Percentiles rank a stretch among this genome's conserved stretches.
These are phyloP conservation scores for Hypocryptadius cinnamomeus DNA, from an alignment of 2,113 vertebrate genomes.

Conservation along the genomic window DNA sequence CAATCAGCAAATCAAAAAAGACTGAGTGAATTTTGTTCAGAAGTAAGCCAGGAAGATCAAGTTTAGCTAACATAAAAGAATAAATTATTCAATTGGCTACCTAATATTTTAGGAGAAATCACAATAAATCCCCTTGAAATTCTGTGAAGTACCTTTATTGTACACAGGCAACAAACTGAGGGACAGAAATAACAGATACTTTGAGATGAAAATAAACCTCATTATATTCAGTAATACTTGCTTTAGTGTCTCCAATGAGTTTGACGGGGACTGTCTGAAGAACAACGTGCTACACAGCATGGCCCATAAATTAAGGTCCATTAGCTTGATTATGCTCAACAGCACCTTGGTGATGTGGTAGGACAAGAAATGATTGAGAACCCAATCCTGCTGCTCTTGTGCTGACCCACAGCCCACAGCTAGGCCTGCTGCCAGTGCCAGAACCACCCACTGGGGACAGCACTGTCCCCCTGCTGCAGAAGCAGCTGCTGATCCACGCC, in stretches of 20 bases:
- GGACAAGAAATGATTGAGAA: background rate
- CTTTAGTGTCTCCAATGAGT: background rate
- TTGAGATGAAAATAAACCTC: background rate
- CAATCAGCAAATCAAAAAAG: background rate
- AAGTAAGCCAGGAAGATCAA: background rate
- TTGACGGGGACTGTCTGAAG: background rate
- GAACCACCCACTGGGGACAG: background rate
- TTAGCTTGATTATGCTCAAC: background rate
- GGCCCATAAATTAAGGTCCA: background rate
- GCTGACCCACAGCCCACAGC: rapidly evolving
- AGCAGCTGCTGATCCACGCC: background rate
- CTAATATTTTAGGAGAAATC: background rate
- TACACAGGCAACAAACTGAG: background rate
- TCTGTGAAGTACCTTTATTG: background rate
- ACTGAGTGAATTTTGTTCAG: background rate
- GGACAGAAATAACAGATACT: background rate
- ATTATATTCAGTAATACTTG: background rate
- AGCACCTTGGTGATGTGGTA: background rate
- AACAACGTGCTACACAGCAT: background rate
- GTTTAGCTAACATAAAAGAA: background rate
- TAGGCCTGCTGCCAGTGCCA: background rate
- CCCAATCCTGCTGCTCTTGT: background rate
- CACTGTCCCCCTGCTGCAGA: too few species aligned
- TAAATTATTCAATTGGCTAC: background rate
- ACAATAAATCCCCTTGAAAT: background rate